A percentile compares a stretch with the other conserved stretches of the same genome.
Conservation (phyloP, 1,140 invertebrate genomes). For the Zaprionus vittiger region DNA sequence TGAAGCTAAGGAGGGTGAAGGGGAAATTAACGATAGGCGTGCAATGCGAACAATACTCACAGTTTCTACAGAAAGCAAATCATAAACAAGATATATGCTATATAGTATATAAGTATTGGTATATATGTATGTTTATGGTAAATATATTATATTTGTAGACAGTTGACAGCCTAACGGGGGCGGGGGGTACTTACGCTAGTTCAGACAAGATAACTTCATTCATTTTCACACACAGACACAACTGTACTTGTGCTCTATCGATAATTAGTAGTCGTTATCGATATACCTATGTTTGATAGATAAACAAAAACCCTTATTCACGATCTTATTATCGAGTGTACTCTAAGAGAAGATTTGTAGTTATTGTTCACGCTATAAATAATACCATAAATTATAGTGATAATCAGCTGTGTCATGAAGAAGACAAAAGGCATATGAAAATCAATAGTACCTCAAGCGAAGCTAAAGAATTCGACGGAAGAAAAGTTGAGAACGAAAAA, state of each 20-base stretch:
- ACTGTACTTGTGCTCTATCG: background rate
- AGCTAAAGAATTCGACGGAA: background rate
- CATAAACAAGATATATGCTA: background rate
- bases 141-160: background rate
- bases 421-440: background rate
- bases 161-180: background rate
- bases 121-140: background rate
- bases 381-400: background rate
- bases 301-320: background rate
- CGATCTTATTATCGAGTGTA: background rate
- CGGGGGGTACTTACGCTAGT: background rate
- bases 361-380: background rate
- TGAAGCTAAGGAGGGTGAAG: background rate
- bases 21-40: background rate
- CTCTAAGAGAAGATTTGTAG: background rate
- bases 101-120: background rate
- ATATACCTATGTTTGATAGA: background rate
- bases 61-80: background rate
- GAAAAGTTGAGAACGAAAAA: too few relatives aligned
- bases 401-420: background rate
- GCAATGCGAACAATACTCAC: background rate
- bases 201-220: background rate
- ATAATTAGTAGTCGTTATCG: background rate
- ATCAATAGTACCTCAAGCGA: background rate
- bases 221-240: background rate